phyloP scores from a whole-genome alignment of 2,888 invertebrate species.

The Xiphydria camelus region DNA sequence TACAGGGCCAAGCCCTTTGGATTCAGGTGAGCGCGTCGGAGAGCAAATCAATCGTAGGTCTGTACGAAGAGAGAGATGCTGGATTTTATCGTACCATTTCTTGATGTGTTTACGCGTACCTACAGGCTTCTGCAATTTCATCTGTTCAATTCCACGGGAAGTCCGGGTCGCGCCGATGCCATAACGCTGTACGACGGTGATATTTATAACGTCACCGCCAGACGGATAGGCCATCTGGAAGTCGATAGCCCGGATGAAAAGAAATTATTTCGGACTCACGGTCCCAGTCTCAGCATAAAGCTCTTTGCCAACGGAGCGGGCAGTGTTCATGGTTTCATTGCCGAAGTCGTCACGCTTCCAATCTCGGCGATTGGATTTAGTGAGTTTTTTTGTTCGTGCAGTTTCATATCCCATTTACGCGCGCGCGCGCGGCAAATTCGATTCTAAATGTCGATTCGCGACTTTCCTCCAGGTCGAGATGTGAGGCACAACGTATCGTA shows the following conservation, averaged over 20 bases:
- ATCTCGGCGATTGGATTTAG: constrained; percentile 88
- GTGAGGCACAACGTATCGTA: constrained; percentile 88
- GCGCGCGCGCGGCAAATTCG: constrained; percentile 1
- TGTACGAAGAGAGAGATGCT: background rate
- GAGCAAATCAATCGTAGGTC: background rate
- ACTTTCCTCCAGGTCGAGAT: constrained; percentile 74
- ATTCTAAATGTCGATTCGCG: constrained; percentile 3
- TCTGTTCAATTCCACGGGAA: constrained; percentile 83
- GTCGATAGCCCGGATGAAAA: constrained; percentile 73
- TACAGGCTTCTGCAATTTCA: constrained; percentile 83
- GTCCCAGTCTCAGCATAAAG: constrained; percentile 84
- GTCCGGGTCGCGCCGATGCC: constrained; percentile 81
- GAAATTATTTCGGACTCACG: constrained; percentile 73
- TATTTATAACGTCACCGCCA: constrained; percentile 82
- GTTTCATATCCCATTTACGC: too few relatives aligned
- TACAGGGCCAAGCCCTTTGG: constrained; percentile 86
- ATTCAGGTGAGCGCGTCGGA: constrained; percentile 61
- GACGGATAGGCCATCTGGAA: constrained; percentile 72
- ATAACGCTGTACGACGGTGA: constrained; percentile 91
- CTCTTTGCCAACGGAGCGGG: constrained; percentile 95
- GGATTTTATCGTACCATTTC: background rate
- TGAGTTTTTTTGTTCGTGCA: too few relatives aligned
- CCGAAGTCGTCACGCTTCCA: constrained; percentile 93
- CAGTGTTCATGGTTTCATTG: constrained; percentile 92
- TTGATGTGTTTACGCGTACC: constrained; percentile 11